These are phyloP conservation scores for Caradrina kadenii DNA, from an alignment of 2,888 invertebrate genomes.

Conservation along the genomic window DNA sequence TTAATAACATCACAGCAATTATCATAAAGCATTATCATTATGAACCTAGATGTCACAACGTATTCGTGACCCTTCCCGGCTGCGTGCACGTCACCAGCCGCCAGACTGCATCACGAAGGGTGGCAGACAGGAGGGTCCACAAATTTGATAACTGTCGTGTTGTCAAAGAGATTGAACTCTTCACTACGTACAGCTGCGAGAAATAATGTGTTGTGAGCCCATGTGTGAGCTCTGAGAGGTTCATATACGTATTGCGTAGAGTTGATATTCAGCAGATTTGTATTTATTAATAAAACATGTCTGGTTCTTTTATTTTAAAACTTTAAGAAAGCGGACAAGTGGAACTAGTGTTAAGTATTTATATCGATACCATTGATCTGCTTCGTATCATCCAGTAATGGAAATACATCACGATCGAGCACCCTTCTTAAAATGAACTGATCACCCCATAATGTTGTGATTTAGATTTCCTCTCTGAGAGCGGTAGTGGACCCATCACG, in stretches of 20 bases:
- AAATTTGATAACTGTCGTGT: constrained; percentile 22
- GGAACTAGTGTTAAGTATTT: too few relatives aligned
- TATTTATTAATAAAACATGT: background rate
- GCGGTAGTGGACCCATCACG: too few relatives aligned
- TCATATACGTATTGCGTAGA: constrained; percentile 8
- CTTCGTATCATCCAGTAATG: too few relatives aligned
- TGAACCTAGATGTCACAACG: constrained; percentile 10
- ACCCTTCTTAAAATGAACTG: too few relatives aligned
- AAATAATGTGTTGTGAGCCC: constrained; percentile 32
- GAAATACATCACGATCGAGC: too few relatives aligned
- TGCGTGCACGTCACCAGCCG: background rate
- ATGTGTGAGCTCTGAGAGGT: constrained; percentile 15
- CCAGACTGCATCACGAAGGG: constrained; percentile 20
- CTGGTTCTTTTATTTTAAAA: background rate
- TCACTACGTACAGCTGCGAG: constrained; percentile 23
- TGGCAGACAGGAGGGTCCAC: constrained; percentile 16
- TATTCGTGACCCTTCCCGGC: constrained; percentile 14
- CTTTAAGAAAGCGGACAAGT: too few relatives aligned
- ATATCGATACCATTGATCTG: too few relatives aligned
- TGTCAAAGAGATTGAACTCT: constrained; percentile 42
- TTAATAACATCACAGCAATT: background rate
- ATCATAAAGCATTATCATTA: too few relatives aligned
- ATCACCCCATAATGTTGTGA: too few relatives aligned
- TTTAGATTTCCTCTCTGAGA: too few relatives aligned
- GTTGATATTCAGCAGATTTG: background rate